Percentiles rank a stretch among this genome's conserved stretches.
Conservation (phyloP, 2,797 vertebrate species). For the Tauraco hartlaubi region DNA sequence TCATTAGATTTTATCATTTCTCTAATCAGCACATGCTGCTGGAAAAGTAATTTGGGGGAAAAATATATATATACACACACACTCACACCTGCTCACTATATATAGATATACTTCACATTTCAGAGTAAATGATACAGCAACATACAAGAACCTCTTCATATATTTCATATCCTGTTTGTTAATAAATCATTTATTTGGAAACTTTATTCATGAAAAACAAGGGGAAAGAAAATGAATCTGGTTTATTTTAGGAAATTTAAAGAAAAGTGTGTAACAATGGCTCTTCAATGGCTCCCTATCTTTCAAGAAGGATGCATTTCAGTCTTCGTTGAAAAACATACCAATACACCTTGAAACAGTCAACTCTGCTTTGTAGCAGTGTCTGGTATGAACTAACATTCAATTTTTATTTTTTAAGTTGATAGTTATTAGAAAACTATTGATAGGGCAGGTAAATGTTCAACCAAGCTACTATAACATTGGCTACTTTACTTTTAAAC, state of each 20-base stretch:
- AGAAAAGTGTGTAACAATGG: background rate
- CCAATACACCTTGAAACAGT: background rate
- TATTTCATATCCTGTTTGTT: background rate
- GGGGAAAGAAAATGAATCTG: background rate
- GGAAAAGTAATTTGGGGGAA: background rate
- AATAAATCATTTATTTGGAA: background rate
- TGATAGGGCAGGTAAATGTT: background rate
- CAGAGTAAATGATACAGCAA: background rate
- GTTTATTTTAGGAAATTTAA: background rate
- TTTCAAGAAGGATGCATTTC: background rate
- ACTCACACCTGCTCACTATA: background rate
- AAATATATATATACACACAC: background rate
- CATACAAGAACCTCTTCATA: background rate
- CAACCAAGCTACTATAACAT: background rate
- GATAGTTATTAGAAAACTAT: background rate
- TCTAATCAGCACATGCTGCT: slow-evolving; percentile 16
- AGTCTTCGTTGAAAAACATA: background rate
- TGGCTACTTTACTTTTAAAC: background rate
- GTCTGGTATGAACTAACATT: background rate
- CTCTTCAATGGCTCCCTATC: background rate
- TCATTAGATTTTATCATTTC: slow-evolving; percentile 2
- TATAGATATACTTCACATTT: slow-evolving; percentile 3
- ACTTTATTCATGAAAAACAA: slow-evolving; percentile 14
- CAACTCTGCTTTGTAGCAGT: background rate
- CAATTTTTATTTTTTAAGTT: background rate